Percentiles rank a stretch among this genome's conserved stretches.
These are phyloP conservation scores for Craseonycteris thonglongyai DNA, from an alignment of 2,113 vertebrate genomes.

Conservation along the genomic window DNA sequence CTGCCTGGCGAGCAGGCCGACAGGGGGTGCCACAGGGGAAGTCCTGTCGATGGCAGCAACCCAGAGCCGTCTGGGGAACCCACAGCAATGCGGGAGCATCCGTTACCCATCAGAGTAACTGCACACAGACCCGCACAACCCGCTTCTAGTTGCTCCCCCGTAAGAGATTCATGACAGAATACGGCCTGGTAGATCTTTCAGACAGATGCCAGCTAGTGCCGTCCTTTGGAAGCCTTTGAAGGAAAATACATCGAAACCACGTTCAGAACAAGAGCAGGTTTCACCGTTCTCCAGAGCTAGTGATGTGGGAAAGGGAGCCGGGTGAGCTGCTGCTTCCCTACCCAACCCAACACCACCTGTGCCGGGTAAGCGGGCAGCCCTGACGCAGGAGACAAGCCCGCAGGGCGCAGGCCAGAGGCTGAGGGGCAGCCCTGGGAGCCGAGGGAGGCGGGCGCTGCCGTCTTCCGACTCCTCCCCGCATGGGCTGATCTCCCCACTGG, in stretches of 20 bases:
- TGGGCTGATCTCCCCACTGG: rapidly evolving
- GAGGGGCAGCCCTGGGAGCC: rapidly evolving
- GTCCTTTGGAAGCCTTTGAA: not conserved
- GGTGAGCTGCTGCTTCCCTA: not conserved
- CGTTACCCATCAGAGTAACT: not conserved
- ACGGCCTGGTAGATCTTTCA: not conserved
- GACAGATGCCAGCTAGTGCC: not conserved
- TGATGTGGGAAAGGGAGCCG: not conserved
- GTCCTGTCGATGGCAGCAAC: no score
- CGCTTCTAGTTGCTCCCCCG: not conserved
- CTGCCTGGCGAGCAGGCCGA: no score
- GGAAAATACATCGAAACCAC: not conserved
- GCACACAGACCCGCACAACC: not conserved
- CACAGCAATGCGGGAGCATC: not conserved
- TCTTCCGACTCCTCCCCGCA: rapidly evolving
- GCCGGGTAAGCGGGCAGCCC: no score
- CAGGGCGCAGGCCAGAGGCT: rapidly evolving
- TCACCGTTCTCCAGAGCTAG: not conserved
- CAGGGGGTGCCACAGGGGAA: no score
- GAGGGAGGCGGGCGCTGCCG: no score
- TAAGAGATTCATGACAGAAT: not conserved
- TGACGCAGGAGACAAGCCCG: no score
- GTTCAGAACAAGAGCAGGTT: not conserved
- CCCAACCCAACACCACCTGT: not conserved
- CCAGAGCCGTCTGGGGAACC: not conserved